Conservation (phyloP, 2,113 vertebrate species). For the Hylia prasina region DNA sequence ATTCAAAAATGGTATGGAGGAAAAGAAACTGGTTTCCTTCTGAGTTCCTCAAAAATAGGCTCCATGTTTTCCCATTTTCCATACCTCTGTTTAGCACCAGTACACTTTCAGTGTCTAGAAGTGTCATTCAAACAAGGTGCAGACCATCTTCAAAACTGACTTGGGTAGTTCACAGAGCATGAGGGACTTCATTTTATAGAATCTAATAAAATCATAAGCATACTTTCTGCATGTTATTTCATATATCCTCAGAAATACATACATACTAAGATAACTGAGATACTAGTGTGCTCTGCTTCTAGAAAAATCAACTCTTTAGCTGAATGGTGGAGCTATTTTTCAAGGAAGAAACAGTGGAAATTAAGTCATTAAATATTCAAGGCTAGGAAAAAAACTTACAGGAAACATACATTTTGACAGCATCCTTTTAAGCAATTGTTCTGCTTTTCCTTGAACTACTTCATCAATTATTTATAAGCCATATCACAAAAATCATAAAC, state of each 20-base stretch:
- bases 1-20: background rate
- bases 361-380: conserved; percentile 30
- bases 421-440: conserved; percentile 32
- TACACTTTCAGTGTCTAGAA: background rate
- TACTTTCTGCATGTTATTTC: background rate
- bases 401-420: conserved; percentile 36
- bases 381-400: background rate
- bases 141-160: background rate
- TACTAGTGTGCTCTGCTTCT: background rate
- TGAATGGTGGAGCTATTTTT: conserved; percentile 33
- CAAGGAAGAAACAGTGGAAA: conserved; percentile 12
- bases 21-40: background rate
- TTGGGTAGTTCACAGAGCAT: background rate
- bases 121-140: background rate
- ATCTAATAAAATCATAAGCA: background rate
- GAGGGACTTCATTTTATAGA: background rate
- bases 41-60: background rate
- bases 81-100: background rate
- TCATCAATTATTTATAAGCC: conserved; percentile 57
- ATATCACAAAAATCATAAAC: conserved; percentile 41
- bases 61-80: background rate
- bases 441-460: conserved; percentile 24
- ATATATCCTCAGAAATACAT: background rate
- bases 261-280: background rate
- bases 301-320: background rate